Base-by-base conservation (phyloP, 2,113 vertebrate species). In the Montifringilla adamsi region DNA sequence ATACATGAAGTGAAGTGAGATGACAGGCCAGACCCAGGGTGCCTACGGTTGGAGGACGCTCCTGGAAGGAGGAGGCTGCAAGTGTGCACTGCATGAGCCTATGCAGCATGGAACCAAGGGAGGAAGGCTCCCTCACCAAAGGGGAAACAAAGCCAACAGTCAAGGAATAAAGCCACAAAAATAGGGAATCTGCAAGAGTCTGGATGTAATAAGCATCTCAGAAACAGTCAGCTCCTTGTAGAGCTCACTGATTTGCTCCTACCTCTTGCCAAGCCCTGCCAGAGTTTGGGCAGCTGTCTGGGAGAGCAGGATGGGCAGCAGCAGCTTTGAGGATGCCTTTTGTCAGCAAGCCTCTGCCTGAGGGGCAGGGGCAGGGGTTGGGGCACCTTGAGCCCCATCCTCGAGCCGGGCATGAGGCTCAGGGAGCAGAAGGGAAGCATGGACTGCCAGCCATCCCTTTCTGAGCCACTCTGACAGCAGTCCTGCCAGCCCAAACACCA, bases 401-500 rank as follows among this genome's bases (percentile, higher is more conserved):
- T 53, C 31, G 52, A 86, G 28, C 49, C 6, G 11, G 13, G 19
- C 47, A 37, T 1, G 2, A 52, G n/a, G 63, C 35, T 91, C 27
- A 49, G 46, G 43, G 19, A 17, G 6, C 18, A 62, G 46, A 70
- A 47, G 22, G 15, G n/a, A 77, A 77, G 33, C 43, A 52, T 0
- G 0, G 28, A 46, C 78, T 70, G 64, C 41, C 17, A 16, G 83
- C 83, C 3, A 1, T 35, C 37, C 15, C n/a, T 53, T 60, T 75
- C 52, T 43, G 66, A 7, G 4, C 43, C 74, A 55, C n/a, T 66
- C 82, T 0, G 0, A 37, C 59, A 74, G 78, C 77, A 81, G 81
- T 47, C 60, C 39, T 78, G 82, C 74, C 88, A 93, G 90, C 52
- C 66, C 64, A 85, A 92, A 93, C 66, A 55, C 56, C 66, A 70